Conservation (phyloP, 2,888 invertebrate species). For the Xestia xanthographa region DNA sequence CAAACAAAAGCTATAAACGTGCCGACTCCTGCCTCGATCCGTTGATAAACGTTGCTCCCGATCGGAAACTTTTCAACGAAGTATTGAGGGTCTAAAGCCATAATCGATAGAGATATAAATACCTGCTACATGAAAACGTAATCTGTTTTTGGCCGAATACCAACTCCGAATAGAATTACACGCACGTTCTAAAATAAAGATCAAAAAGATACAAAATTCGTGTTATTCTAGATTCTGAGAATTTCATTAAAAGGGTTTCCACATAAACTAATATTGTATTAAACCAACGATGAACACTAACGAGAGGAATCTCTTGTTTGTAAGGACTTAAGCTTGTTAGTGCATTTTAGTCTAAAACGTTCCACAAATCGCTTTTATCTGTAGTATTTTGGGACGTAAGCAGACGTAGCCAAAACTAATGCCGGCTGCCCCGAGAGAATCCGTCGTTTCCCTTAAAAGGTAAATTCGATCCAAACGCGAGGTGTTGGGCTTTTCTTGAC, state of each 20-base stretch:
- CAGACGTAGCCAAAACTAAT: constrained; percentile 73
- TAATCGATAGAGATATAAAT: constrained; percentile 51
- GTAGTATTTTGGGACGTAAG: constrained; percentile 41
- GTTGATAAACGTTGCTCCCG: constrained; percentile 55
- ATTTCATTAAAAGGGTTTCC: constrained; percentile 7
- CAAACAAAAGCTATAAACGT: constrained; percentile 62
- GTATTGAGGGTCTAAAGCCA: constrained; percentile 46
- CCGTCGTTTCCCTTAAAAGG: constrained; percentile 81
- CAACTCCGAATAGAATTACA: constrained; percentile 35
- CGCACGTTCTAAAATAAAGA: constrained; percentile 11
- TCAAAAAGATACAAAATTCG: constrained; percentile 15
- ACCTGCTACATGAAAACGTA: constrained; percentile 16
- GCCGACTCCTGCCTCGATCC: constrained; percentile 48
- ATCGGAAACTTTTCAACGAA: constrained; percentile 49
- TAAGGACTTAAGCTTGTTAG: constrained; percentile 51
- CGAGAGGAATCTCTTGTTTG: constrained; percentile 34
- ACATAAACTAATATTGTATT: constrained; percentile 2
- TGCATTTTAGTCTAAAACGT: constrained; percentile 42
- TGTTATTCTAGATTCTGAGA: constrained; percentile 14
- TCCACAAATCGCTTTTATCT: constrained; percentile 30
- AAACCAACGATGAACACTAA: constrained; percentile 35
- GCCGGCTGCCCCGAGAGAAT: constrained; percentile 73
- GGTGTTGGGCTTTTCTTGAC: constrained; percentile 84
- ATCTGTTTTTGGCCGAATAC: constrained; percentile 29
- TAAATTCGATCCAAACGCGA: constrained; percentile 81